These are phyloP conservation scores for Priocnemis perturbator DNA, from an alignment of 2,888 invertebrate genomes.

Conservation along the genomic window DNA sequence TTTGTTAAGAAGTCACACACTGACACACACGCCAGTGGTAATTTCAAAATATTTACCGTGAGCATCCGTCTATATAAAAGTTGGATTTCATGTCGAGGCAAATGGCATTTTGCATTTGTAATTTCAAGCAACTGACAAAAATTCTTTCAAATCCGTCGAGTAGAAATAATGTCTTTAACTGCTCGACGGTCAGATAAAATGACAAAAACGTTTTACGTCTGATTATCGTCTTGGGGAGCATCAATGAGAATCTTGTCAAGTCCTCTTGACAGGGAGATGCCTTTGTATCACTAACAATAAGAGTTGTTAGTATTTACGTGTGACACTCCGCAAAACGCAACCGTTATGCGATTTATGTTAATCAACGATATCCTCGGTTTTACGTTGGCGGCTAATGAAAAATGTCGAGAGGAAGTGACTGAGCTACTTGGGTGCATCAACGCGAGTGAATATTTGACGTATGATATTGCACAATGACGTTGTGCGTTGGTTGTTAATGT, in stretches of 20 bases:
- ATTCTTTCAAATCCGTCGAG: conserved; percentile 19
- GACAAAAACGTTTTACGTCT: conserved; percentile 23
- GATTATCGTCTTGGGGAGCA: conserved; percentile 17
- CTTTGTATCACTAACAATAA: too few relatives aligned
- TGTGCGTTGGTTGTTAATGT: conserved; percentile 31
- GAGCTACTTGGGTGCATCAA: too few relatives aligned
- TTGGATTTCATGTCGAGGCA: conserved; percentile 24
- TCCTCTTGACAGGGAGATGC: conserved; percentile 17
- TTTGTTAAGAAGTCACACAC: too few relatives aligned
- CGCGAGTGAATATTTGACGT: background rate
- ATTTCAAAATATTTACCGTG: conserved; percentile 3
- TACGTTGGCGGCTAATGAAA: background rate
- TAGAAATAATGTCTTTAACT: conserved; percentile 4
- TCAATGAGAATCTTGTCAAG: background rate
- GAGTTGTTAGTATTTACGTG: conserved; percentile 32
- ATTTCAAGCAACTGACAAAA: conserved; percentile 29
- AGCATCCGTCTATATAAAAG: conserved; percentile 21
- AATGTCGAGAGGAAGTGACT: conserved; percentile 14
- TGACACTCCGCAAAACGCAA: conserved; percentile 22
- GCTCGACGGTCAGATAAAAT: background rate
- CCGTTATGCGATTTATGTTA: conserved; percentile 13
- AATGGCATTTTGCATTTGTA: conserved; percentile 29
- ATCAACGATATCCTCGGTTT: conserved; percentile 7
- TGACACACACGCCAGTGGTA: background rate
- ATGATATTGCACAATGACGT: conserved; percentile 23